Percentiles rank a stretch among this genome's conserved stretches.
phyloP scores from a whole-genome alignment of 2,888 invertebrate genomes.

The Papilio gigon region DNA sequence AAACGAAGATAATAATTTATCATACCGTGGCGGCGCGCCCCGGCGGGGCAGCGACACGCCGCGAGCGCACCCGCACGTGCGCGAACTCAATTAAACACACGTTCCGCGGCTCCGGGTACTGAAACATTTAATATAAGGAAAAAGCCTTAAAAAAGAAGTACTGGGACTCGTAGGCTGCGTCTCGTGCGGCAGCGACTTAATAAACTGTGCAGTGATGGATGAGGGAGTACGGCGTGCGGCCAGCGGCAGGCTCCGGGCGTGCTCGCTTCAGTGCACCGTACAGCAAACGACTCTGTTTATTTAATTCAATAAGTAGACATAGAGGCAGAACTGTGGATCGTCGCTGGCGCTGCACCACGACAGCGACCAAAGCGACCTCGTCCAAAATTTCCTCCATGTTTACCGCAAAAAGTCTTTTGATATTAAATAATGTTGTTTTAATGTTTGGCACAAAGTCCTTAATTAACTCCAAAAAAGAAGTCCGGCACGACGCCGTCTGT shows the following conservation, averaged over 20 bases:
- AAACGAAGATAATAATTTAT: background rate
- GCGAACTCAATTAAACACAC: background rate
- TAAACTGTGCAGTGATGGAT: no score
- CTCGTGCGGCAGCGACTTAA: no score
- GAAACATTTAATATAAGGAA: no score
- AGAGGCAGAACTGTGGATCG: background rate
- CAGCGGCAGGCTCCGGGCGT: no score
- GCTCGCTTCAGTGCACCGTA: no score
- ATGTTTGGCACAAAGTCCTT: constrained; percentile 6
- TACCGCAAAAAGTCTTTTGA: constrained; percentile 14
- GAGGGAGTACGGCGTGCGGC: no score
- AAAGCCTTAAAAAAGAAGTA: no score
- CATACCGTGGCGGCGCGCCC: background rate
- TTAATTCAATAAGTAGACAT: no score
- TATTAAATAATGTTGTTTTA: constrained; percentile 9
- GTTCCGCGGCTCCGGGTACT: background rate
- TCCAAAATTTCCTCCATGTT: background rate
- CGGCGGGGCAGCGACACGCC: background rate
- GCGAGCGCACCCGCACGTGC: background rate
- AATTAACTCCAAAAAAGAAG: constrained; percentile 1
- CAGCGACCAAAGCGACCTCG: background rate
- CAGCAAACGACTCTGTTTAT: no score
- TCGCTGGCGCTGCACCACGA: background rate
- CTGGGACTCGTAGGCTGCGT: no score
- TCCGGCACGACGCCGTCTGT: background rate